Base-by-base conservation (phyloP, 2,888 invertebrate species). In the Aphidoletes aphidimyza region DNA sequence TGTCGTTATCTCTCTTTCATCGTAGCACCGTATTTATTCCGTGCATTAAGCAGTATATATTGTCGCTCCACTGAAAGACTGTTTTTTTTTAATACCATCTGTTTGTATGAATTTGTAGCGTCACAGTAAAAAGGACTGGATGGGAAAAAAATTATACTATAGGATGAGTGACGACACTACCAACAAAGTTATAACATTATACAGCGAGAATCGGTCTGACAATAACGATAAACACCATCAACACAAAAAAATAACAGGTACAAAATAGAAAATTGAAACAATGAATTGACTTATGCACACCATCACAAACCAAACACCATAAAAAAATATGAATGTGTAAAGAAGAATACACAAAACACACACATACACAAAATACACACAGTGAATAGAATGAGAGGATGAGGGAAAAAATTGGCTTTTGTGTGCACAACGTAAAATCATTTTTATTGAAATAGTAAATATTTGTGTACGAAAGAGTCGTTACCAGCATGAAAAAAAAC, bases 391-490 rank as follows among this genome's bases (percentile, higher is more conserved):
- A 47, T 17, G 42, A 42, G 49, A 49, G 49, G 26, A 8, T 3
- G 54, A 54, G 14, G 54, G 26, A 26, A 26, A 17, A 54, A 22
- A 22, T 54, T 11, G 22, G 22, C 22, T 26, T 54, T 22, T 54
- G 22, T 54, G 54, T 26, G 26, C 69, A 69, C 0, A 26, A 34
- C 30, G 14, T 30, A 30, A 30, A 34, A 34, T 34, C 17, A 11
- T 69, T 69, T 47, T 69, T 69, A 69, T 69, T 69, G 69, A 69
- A 69, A 69, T 34, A 69, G 69, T 69, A 69, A 69, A 69, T 69
- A 69, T 69, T 69, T 69, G 34, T 69, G 14, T 14, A 69, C 54
- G 30, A 69, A 69, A 69, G 69, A 69, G 69, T 69, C 69, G 34
- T 69, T 30, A 69, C 69, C 22, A 14, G 39, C 5, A 39, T 8